Percentiles rank a stretch among this genome's conserved stretches.
Conservation (phyloP, 2,113 vertebrate species). For the Turdus rufiventris region DNA sequence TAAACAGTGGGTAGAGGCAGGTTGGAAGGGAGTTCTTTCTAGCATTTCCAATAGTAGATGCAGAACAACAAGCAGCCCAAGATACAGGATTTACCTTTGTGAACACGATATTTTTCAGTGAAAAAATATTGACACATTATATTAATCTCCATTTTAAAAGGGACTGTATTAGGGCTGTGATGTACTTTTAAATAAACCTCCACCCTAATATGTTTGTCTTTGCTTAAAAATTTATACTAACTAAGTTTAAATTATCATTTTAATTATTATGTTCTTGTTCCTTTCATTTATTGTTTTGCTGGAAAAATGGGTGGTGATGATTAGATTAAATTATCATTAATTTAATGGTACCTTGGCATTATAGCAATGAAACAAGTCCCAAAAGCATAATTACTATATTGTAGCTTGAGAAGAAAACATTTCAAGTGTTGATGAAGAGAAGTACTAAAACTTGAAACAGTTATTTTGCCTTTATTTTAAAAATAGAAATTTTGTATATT, state of each 20-base stretch:
- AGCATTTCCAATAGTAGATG: not conserved
- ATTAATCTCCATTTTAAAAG: not conserved
- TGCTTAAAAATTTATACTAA: not conserved
- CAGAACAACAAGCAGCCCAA: not conserved
- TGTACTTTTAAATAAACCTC: not conserved
- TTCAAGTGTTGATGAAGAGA: not conserved
- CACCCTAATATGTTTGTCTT: not conserved
- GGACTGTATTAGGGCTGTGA: not conserved
- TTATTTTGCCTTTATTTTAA: not conserved
- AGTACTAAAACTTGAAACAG: not conserved
- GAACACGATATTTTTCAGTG: not conserved
- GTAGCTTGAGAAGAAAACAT: not conserved
- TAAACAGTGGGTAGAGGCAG: fast-evolving
- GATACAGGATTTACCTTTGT: not conserved
- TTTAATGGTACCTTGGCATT: not conserved
- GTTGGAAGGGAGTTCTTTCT: not conserved
- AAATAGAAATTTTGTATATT: not conserved
- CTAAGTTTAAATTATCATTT: not conserved
- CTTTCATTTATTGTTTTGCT: not conserved
- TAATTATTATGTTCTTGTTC: not conserved
- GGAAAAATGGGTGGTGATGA: not conserved
- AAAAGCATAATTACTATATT: not conserved
- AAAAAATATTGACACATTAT: not conserved
- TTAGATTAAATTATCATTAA: not conserved
- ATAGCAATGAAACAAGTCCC: not conserved